These are phyloP conservation scores for Andrena camellia DNA, from an alignment of 2,888 invertebrate species.

Conservation along the genomic window DNA sequence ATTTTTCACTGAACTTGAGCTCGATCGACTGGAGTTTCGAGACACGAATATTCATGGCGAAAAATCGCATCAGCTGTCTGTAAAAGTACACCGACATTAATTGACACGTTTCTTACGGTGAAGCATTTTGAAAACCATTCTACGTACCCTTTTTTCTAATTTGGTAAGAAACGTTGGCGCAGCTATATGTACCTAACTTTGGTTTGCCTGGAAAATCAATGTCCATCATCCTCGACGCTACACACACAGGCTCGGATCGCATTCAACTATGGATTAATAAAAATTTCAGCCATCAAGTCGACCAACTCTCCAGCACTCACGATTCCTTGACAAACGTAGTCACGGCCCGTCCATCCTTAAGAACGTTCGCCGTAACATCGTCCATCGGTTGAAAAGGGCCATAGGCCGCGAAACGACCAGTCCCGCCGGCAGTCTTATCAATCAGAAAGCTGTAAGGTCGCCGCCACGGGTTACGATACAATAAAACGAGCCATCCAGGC, in stretches of 20 bases:
- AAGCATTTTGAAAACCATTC: too few relatives aligned
- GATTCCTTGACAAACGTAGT: not conserved
- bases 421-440: conserved; percentile 73
- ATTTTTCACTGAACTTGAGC: conserved; percentile 16
- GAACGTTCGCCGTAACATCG: conserved; percentile 8
- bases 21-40: not conserved
- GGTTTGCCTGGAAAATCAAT: not conserved
- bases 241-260: too few relatives aligned
- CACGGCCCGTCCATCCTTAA: conserved; percentile 13
- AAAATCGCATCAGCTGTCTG: not conserved
- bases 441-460: conserved; percentile 76
- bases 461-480: conserved; percentile 77
- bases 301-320: not conserved
- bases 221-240: not conserved
- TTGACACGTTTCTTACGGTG: too few relatives aligned
- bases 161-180: too few relatives aligned
- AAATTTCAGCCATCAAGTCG: conserved; percentile 1
- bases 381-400: conserved; percentile 35
- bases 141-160: too few relatives aligned
- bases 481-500: conserved; percentile 78
- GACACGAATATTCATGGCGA: not conserved
- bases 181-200: not conserved
- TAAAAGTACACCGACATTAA: too few relatives aligned
- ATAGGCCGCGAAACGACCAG: conserved; percentile 58
- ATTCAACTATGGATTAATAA: not conserved